Percentiles rank a stretch among this genome's conserved stretches.
These are phyloP conservation scores for Dendrocincla tyrannina DNA, from an alignment of 2,797 vertebrate species.

Conservation along the genomic window DNA sequence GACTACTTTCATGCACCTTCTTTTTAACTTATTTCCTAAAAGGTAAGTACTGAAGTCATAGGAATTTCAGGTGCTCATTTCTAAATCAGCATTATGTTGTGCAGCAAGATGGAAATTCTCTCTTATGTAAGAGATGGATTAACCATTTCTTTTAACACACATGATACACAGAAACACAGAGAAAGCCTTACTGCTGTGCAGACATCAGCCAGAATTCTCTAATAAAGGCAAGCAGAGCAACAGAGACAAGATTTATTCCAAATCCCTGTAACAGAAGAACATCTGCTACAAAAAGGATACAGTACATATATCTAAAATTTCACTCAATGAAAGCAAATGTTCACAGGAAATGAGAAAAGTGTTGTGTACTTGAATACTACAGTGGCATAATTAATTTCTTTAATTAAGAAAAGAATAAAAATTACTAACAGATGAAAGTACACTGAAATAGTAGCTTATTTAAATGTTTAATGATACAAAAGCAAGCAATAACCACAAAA, in stretches of 20 bases:
- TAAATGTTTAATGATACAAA: not conserved
- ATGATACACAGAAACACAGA: not conserved
- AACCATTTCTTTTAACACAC: not conserved
- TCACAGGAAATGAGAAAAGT: not conserved
- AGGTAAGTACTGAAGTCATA: not conserved
- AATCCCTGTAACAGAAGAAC: not conserved
- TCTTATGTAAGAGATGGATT: not conserved
- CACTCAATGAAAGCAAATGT: not conserved
- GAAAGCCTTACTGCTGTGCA: not conserved
- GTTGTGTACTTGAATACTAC: not conserved
- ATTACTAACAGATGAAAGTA: not conserved
- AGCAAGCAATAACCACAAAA: not conserved
- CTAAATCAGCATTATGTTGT: not conserved
- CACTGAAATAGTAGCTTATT: not conserved
- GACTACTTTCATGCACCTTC: not conserved
- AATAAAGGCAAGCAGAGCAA: not conserved
- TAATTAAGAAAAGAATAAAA: conserved; percentile 40
- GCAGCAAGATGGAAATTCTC: not conserved
- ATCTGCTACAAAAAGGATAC: not conserved
- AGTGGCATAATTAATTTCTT: not conserved
- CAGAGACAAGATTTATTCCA: not conserved
- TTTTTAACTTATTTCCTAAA: not conserved
- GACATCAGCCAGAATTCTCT: not conserved
- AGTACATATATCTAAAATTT: not conserved
- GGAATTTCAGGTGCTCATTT: not conserved